Evolutionary conservation across 2,113 vertebrate genomes (phyloP).

Genomic region (Thermophis baileyi): DNA sequence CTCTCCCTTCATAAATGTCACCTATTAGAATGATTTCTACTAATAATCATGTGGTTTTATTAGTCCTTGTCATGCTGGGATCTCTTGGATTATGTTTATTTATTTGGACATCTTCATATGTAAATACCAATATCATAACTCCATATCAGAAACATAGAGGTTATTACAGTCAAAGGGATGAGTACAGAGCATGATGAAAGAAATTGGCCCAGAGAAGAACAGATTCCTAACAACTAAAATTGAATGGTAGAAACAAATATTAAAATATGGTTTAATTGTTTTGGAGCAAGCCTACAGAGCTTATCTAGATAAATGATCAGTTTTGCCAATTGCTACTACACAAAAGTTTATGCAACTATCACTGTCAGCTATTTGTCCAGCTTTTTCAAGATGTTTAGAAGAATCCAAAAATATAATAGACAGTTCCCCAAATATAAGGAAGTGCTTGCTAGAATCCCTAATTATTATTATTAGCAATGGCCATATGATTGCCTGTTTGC

Average conservation of each 20-base stretch:
- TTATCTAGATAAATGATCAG: background rate
- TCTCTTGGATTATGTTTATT: background rate
- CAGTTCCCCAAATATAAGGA: background rate
- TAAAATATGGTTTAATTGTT: background rate
- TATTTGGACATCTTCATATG: background rate
- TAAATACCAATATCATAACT: background rate
- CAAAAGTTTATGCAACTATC: background rate
- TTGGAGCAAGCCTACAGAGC: background rate
- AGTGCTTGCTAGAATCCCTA: background rate
- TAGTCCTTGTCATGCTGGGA: background rate
- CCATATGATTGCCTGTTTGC: constrained; percentile 11
- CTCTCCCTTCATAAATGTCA: background rate
- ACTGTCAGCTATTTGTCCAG: background rate
- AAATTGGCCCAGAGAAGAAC: background rate
- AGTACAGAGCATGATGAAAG: background rate
- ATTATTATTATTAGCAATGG: background rate
- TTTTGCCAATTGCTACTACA: background rate
- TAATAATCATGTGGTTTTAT: background rate
- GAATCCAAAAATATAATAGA: background rate
- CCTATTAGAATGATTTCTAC: background rate
- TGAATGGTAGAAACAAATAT: background rate
- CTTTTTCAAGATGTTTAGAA: background rate
- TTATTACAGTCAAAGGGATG: background rate
- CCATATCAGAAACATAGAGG: background rate
- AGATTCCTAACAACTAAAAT: background rate